These are phyloP conservation scores for Eutrigla gurnardus DNA, from an alignment of 2,797 vertebrate genomes.

Conservation along the genomic window DNA sequence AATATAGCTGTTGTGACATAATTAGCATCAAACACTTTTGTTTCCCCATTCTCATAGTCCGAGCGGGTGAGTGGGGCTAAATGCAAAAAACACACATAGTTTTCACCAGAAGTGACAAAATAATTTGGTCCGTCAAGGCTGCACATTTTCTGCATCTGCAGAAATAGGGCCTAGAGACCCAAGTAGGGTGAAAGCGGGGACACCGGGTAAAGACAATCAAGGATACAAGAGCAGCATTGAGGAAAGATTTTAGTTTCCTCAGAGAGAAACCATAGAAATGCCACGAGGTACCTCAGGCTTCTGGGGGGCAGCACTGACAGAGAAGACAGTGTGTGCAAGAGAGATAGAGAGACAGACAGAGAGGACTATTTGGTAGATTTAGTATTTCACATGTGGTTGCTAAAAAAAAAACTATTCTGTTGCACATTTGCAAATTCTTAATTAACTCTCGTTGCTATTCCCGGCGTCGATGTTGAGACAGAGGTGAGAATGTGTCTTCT, in stretches of 20 bases:
- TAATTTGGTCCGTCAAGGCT: background rate
- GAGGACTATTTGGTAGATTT: constrained; percentile 15
- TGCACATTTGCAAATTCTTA: constrained; percentile 34
- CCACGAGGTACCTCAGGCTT: constrained; percentile 66
- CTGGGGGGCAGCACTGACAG: constrained; percentile 22
- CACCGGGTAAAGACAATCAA: constrained; percentile 52
- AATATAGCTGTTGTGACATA: background rate
- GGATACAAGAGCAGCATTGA: constrained; percentile 52
- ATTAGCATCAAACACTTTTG: background rate
- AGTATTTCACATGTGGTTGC: constrained; percentile 13
- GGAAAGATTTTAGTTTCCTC: constrained; percentile 45
- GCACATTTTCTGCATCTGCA: background rate
- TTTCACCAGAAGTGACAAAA: constrained; percentile 1
- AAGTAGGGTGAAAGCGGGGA: constrained; percentile 32
- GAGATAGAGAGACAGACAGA: constrained; percentile 9
- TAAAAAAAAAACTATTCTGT: constrained; percentile 29
- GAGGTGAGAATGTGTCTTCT: constrained; percentile 43
- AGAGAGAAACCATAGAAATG: constrained; percentile 67
- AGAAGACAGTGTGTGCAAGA: background rate
- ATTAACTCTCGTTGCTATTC: constrained; percentile 46
- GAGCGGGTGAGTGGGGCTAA: background rate
- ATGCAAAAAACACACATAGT: background rate
- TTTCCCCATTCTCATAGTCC: constrained; percentile 1
- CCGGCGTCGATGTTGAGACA: constrained; percentile 25
- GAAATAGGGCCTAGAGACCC: constrained; percentile 13